Conservation (phyloP, 2,113 vertebrate species). For the Ornithorhynchus anatinus region DNA sequence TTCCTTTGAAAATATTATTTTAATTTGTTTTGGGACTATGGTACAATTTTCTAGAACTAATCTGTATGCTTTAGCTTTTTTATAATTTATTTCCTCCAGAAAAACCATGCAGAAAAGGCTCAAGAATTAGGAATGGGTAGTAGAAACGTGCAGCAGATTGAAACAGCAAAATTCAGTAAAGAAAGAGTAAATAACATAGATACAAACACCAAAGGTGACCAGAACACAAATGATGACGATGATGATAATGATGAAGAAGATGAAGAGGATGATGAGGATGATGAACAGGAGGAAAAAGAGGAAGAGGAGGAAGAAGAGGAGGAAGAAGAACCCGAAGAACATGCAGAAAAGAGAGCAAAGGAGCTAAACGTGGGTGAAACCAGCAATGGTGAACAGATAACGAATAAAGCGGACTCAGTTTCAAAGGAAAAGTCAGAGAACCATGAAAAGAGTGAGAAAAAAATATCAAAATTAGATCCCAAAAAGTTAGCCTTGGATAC, state of each 20-base stretch:
- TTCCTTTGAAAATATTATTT: neutral
- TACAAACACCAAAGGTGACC: neutral
- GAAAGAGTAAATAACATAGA: neutral
- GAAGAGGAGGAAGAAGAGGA: constrained; percentile 11
- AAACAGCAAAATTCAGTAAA: constrained; percentile 49
- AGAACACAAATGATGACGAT: constrained; percentile 32
- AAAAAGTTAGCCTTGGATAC: constrained; percentile 84
- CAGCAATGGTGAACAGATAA: neutral
- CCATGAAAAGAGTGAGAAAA: constrained; percentile 73
- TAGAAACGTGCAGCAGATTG: constrained; percentile 54
- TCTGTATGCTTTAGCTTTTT: constrained; percentile 34
- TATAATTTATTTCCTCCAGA: constrained; percentile 64
- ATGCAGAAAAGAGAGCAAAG: constrained; percentile 21
- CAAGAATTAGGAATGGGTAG: constrained; percentile 33
- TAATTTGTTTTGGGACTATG: neutral
- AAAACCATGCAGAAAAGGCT: neutral
- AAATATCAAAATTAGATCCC: constrained; percentile 87
- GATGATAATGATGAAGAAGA: constrained; percentile 1
- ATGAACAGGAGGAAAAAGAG: neutral
- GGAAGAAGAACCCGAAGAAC: constrained; percentile 36
- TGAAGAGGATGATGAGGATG: neutral
- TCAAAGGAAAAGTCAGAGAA: constrained; percentile 39
- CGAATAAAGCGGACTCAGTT: neutral
- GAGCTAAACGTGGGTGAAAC: constrained; percentile 1
- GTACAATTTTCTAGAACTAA: neutral